phyloP scores from a whole-genome alignment of 1,140 invertebrate species.

The Latrodectus geometricus region DNA sequence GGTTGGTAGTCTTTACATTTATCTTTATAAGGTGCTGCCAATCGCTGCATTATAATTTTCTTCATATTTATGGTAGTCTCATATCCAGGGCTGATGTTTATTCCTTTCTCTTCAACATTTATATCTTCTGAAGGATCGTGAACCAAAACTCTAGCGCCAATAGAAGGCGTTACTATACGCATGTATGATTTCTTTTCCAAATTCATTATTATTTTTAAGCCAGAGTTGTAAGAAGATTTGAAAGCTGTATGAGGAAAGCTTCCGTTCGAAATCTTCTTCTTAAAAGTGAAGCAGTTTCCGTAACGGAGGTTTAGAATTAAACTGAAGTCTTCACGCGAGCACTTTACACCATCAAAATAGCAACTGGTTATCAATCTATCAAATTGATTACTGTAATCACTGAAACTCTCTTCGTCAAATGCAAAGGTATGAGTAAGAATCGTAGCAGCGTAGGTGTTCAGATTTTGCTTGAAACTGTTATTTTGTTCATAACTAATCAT shows the following conservation, averaged over 20 bases:
- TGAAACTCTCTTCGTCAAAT: no score
- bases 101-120: not conserved
- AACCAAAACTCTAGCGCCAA: not conserved
- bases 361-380: no score
- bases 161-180: not conserved
- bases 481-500: no score
- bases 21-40: slow-evolving; percentile 1
- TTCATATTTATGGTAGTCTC: slow-evolving; percentile 7
- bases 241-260: not conserved
- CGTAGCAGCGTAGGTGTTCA: no score
- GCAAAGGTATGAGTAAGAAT: no score
- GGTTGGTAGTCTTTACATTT: not conserved
- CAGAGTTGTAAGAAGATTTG: not conserved
- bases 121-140: not conserved
- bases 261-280: not conserved
- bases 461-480: no score
- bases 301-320: not conserved
- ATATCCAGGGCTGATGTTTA: not conserved
- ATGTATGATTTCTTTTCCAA: not conserved
- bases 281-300: not conserved
- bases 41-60: not conserved
- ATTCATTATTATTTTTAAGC: not conserved
- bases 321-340: no score
- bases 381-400: no score
- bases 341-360: no score